Base-by-base conservation (phyloP, 2,888 invertebrate species). In the Sympetrum striolatum region DNA sequence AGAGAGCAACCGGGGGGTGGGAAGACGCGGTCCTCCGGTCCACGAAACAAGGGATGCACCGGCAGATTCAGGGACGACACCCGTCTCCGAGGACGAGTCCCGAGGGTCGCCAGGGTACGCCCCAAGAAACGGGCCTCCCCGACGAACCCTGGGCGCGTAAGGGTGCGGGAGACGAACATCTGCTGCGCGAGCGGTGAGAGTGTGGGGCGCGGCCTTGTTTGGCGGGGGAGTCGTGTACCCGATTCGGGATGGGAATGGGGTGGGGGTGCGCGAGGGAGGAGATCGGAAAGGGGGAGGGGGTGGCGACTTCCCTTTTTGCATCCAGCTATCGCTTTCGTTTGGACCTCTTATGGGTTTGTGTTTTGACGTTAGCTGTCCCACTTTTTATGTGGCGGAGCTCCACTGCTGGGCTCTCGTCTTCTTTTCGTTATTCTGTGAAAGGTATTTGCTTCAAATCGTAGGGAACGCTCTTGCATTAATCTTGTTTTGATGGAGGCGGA, bases 221-320 rank as follows among this genome's bases (percentile, higher is more conserved):
- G 60, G 86, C 60, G 86, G 86, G 86, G 86, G 86, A 86, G 86
- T 86, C 64, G 35, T 64, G 64, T 64, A 64, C 64, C 64, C 64
- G 80, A 80, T 35, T 35, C 80, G 35, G 39, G 48, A 37, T 48
- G 82, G 14, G 48, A 44, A 15, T 22, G 22, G 25, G 39, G 44
- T 39, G 15, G 82, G 25, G 81, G 53, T n/a, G 81, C 37, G 39
- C 18, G 39, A 81, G 81, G 39, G 81, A 81, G 86, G 60, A 60
- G n/a, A n/a, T 12, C 14, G 64, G 22, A 58, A 64, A n/a, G 58
- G 22, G 86, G n/a, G 31, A n/a, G 15, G 25, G 31, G 25, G 10
- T 31, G 64, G 64, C 64, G 64, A 73, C 73, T 25, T 25, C 73
- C 73, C 73, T 73, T 73, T 73, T 73, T 73, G 73, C 73, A 73